phyloP scores from a whole-genome alignment of 2,888 invertebrate genomes.

The Perizoma flavofasciatum region DNA sequence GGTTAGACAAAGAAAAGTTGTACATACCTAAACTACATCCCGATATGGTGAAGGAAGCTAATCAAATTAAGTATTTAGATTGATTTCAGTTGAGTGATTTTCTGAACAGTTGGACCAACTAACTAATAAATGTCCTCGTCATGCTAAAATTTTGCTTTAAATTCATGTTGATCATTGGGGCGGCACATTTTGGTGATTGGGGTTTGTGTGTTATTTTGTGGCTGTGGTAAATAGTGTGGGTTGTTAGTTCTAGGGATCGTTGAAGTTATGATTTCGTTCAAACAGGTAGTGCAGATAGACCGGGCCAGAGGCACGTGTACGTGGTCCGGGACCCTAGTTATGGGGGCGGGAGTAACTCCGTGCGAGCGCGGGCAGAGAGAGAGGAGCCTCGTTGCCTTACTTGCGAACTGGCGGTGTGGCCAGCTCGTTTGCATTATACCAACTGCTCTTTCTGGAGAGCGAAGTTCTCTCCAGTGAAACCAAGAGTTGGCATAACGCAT shows the following conservation, averaged over 20 bases:
- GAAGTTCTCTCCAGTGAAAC: constrained; percentile 85
- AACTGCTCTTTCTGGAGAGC: constrained; percentile 95
- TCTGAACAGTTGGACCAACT: constrained; percentile 39
- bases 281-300: constrained; percentile 91
- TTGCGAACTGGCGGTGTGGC: constrained; percentile 92
- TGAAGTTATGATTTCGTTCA: constrained; percentile 31
- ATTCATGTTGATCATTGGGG: constrained; percentile 33
- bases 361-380: constrained; percentile 78
- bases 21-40: constrained; percentile 69
- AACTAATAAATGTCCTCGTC: constrained; percentile 37
- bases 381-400: constrained; percentile 93
- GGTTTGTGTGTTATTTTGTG: constrained; percentile 41
- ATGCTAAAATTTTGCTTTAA: constrained; percentile 45
- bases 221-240: constrained; percentile 27
- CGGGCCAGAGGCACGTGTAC: constrained; percentile 95
- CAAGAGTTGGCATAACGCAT: constrained; percentile 76
- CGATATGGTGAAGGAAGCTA: constrained; percentile 70
- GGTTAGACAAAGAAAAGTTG: constrained; percentile 68
- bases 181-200: constrained; percentile 34
- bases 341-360: constrained; percentile 82
- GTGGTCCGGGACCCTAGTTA: constrained; percentile 91
- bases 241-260: constrained; percentile 20
- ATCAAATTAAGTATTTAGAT: constrained; percentile 80
- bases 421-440: constrained; percentile 90
- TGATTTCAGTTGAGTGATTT: constrained; percentile 70